Evolutionary conservation across 1,140 invertebrate genomes (phyloP).

Genomic region (Drosophila sechellia): DNA sequence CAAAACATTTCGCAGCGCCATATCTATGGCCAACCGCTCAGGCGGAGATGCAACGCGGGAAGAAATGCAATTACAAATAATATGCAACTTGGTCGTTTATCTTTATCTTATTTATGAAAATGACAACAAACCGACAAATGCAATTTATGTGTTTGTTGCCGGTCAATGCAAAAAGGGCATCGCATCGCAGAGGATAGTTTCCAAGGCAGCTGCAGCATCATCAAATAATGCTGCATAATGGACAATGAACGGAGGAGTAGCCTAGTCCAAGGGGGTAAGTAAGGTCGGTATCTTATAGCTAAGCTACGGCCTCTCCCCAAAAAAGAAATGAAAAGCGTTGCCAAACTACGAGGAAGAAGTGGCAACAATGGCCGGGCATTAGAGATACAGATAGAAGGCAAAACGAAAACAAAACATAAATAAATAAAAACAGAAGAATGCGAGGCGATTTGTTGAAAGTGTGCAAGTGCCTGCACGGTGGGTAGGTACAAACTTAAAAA

Average conservation of each 20-base stretch:
- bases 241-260: constrained; percentile 50
- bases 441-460: constrained; percentile 74
- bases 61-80: constrained; percentile 84
- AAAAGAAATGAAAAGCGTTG: constrained; percentile 71
- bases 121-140: constrained; percentile 84
- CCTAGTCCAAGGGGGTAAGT: background rate
- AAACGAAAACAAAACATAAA: constrained; percentile 38
- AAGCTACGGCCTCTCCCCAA: constrained; percentile 54
- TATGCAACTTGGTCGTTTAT: constrained; percentile 83
- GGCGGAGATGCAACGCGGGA: constrained; percentile 44
- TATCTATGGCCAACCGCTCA: constrained; percentile 67
- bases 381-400: constrained; percentile 70
- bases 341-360: constrained; percentile 76
- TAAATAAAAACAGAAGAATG: constrained; percentile 64
- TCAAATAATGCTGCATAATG: constrained; percentile 81
- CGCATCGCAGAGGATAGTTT: constrained; percentile 34
- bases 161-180: constrained; percentile 69
- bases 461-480: constrained; percentile 56
- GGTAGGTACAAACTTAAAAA: background rate
- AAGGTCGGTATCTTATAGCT: background rate
- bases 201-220: constrained; percentile 63
- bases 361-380: constrained; percentile 78
- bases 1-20: constrained; percentile 64
- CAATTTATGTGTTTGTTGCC: constrained; percentile 84
- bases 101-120: constrained; percentile 84